Evolutionary conservation across 2,888 invertebrate genomes (phyloP).

Genomic region (Mythimna pallens): DNA sequence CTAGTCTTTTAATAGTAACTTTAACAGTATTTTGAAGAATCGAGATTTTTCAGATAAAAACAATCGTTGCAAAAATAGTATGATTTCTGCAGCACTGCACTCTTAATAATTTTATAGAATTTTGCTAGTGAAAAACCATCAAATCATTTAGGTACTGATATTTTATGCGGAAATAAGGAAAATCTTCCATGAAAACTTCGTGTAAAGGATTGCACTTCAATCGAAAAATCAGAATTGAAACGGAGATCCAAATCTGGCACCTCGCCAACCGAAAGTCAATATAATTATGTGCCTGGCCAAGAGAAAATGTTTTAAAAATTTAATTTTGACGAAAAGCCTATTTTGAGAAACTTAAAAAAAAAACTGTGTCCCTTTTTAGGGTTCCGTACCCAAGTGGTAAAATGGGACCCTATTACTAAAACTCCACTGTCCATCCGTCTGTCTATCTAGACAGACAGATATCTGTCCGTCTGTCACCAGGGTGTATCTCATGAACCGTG

Average conservation of each 20-base stretch:
- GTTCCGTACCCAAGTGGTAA: too few relatives aligned
- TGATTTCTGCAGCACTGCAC: not conserved
- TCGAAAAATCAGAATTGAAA: constrained; percentile 37
- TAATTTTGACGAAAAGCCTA: constrained; percentile 4
- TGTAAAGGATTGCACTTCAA: constrained; percentile 38
- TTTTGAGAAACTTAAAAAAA: not conserved
- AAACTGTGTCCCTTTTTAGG: too few relatives aligned
- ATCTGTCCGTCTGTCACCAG: too few relatives aligned
- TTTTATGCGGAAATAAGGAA: constrained; percentile 5
- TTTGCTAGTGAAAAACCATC: too few relatives aligned
- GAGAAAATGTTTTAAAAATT: constrained; percentile 22
- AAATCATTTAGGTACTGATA: not conserved
- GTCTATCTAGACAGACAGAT: too few relatives aligned
- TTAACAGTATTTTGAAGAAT: too few relatives aligned
- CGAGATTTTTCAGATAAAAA: too few relatives aligned
- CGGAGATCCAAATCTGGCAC: constrained; percentile 20
- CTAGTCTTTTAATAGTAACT: too few relatives aligned
- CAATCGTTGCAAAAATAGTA: not conserved
- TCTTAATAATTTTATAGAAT: not conserved
- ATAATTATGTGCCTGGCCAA: not conserved
- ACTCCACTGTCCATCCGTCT: too few relatives aligned
- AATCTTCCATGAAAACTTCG: constrained; percentile 6
- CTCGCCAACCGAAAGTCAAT: constrained; percentile 22
- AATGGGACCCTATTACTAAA: too few relatives aligned
- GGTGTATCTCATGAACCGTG: too few relatives aligned